Evolutionary conservation across 2,888 invertebrate species (phyloP).

Genomic region (Drosophila yooni): DNA sequence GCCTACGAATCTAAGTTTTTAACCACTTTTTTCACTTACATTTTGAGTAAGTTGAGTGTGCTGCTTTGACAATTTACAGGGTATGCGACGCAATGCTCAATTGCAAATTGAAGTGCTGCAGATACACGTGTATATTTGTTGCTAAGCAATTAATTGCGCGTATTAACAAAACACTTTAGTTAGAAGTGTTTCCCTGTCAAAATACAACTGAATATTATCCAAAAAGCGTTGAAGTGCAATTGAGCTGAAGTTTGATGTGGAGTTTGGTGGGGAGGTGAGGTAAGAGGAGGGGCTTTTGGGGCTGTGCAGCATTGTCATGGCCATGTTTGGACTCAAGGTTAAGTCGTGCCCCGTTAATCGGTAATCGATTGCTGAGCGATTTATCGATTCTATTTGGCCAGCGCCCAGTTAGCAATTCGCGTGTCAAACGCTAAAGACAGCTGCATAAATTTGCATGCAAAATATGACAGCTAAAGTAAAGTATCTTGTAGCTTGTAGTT

Average conservation of each 20-base stretch:
- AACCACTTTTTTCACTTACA: neutral
- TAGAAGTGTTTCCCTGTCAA: slow-evolving; percentile 27
- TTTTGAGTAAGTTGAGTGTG: neutral
- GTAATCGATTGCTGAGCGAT: slow-evolving; percentile 42
- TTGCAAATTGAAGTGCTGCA: slow-evolving; percentile 44
- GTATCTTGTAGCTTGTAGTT: slow-evolving; percentile 45
- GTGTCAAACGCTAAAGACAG: slow-evolving; percentile 13
- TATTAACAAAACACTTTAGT: slow-evolving; percentile 29
- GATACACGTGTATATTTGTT: slow-evolving; percentile 40
- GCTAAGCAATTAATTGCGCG: slow-evolving; percentile 51
- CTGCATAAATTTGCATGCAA: slow-evolving; percentile 57
- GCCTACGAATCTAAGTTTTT: neutral
- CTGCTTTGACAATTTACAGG: slow-evolving; percentile 22
- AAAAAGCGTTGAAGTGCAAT: slow-evolving; percentile 19
- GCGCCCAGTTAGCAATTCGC: slow-evolving; percentile 30
- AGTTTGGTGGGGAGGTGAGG: neutral
- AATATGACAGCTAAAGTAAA: slow-evolving; percentile 55
- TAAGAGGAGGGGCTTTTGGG: neutral
- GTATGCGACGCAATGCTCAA: slow-evolving; percentile 36
- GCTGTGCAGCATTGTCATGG: slow-evolving; percentile 16
- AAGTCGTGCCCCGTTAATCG: slow-evolving; percentile 20
- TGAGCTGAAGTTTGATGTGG: slow-evolving; percentile 3
- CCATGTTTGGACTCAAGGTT: slow-evolving; percentile 16
- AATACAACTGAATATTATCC: neutral
- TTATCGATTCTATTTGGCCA: slow-evolving; percentile 34